Base-by-base conservation (phyloP, 1,140 invertebrate species). In the Hermatobates lingyangjiaoensis region DNA sequence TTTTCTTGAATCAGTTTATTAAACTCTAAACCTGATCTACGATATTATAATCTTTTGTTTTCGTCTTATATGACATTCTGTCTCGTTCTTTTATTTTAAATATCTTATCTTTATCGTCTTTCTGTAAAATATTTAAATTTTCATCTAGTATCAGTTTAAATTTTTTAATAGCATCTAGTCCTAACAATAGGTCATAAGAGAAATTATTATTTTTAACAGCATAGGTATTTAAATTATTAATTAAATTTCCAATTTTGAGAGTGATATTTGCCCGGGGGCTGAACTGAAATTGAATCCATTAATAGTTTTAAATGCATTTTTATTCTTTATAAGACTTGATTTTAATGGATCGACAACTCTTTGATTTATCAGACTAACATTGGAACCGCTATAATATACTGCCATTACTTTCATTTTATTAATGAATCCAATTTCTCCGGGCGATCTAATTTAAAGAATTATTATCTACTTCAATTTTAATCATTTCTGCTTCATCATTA, bases 171-270 rank as follows among this genome's bases (percentile, higher is more conserved):
- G 50, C 27, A 50, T 58, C 54, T 44, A 58, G 44, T 27, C 57
- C 57, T 26, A 58, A 54, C 38, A 58, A 25, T 25, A 56, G 45
- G 50, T 57, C 56, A 50, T 56, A 53, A 34, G 48, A 27, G 38
- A 55, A 55, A 44, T 57, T 49, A 15, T 56, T 50, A 40, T 52
- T 50, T 27, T 53, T 46, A 38, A 58, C 48, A 45, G 56, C 48
- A 46, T 50, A 58, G 20, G 55, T 48, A 42, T 58, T 50, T 21
- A 54, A 38, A 23, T 50, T 34, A 40, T 54, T 25, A 23, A 48
- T 47, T 50, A 56, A 50, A n/a, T 53, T 44, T 30, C 56, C 53
- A 40, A 60, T 59, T 57, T 50, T 61, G 50, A 58, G 54, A 54
- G 56, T 49, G 53, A 56, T 53, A 56, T 48, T 54, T 52, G 52